Evolutionary conservation across 2,888 invertebrate genomes (phyloP).

Genomic region (Leptarthrus brevirostris): DNA sequence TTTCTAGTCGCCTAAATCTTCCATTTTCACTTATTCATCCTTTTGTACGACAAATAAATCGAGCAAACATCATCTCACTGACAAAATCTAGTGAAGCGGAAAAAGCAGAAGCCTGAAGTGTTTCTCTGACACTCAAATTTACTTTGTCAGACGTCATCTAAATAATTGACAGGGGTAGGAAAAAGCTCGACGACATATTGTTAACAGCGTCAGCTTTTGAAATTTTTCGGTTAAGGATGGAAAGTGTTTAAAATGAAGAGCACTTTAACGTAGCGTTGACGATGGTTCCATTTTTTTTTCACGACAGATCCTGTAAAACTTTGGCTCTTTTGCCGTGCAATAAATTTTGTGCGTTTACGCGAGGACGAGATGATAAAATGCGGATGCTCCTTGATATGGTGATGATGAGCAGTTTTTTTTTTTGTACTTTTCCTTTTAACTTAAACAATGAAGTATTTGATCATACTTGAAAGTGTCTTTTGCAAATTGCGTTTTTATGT

Average conservation of each 20-base stretch:
- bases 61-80: neutral
- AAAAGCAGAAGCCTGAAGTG: constrained; percentile 11
- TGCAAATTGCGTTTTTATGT: no score
- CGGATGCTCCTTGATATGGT: neutral
- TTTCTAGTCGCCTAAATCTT: no score
- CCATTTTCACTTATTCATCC: neutral
- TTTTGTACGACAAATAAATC: constrained; percentile 15
- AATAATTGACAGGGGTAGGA: constrained; percentile 7
- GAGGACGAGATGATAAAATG: neutral
- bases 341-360: neutral
- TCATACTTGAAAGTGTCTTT: no score
- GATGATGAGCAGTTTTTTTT: neutral
- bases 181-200: neutral
- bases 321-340: neutral
- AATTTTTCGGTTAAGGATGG: constrained; percentile 5
- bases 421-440: no score
- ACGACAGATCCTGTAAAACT: neutral
- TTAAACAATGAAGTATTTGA: no score
- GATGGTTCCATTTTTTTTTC: neutral
- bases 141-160: constrained; percentile 34
- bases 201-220: constrained; percentile 23
- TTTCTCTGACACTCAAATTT: neutral
- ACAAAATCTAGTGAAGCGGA: neutral
- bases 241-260: constrained; percentile 34
- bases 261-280: constrained; percentile 8